phyloP scores from a whole-genome alignment of 2,113 vertebrate species.

The Mugil cephalus region DNA sequence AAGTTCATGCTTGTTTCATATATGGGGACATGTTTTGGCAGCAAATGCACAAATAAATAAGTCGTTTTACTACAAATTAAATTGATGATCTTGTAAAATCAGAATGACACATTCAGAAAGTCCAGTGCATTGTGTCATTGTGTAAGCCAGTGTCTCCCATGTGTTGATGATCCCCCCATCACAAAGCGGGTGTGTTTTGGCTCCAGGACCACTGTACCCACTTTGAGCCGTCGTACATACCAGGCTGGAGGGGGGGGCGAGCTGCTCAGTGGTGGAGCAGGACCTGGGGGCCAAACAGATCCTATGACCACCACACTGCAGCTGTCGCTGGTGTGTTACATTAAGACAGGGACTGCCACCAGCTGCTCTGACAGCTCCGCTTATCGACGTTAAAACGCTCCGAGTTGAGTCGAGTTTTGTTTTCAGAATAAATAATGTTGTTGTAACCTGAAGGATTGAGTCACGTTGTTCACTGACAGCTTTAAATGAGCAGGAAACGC shows the following conservation, averaged over 20 bases:
- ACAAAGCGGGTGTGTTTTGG: conserved; percentile 43
- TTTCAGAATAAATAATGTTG: neutral
- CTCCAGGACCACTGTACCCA: conserved; percentile 19
- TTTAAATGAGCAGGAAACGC: neutral
- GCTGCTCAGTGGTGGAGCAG: conserved; percentile 22
- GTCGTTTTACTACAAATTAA: no score
- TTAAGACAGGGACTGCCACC: conserved; percentile 53
- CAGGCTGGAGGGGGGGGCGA: conserved; percentile 39
- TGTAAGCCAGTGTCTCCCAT: conserved; percentile 9
- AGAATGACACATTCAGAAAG: neutral
- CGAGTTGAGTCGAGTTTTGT: neutral
- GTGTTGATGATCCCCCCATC: conserved; percentile 31
- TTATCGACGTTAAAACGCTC: neutral
- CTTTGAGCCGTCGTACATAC: conserved; percentile 62
- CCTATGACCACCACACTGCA: conserved; percentile 77
- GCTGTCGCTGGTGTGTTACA: conserved; percentile 77
- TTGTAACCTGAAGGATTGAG: neutral
- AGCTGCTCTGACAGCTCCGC: conserved; percentile 23
- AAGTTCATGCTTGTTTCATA: no score
- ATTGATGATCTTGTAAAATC: no score
- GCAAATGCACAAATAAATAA: no score
- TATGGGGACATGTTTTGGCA: no score
- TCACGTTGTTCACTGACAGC: neutral
- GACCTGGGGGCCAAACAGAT: conserved; percentile 60
- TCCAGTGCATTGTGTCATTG: conserved; percentile 5